Base-by-base conservation (phyloP, 2,113 vertebrate species). In the Brachyhypopomus occidentalis region DNA sequence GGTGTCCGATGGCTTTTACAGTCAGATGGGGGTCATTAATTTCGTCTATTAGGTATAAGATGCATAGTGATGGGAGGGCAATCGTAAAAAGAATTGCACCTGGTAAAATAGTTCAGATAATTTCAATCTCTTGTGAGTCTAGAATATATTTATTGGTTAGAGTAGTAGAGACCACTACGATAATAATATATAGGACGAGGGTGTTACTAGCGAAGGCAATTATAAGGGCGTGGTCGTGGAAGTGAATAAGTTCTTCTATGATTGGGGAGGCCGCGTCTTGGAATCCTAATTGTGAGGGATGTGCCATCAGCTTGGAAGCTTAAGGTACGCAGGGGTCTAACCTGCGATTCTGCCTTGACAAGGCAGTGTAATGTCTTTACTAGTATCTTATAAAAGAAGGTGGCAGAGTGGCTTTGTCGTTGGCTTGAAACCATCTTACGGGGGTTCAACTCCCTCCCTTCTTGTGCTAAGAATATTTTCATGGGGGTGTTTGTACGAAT, bases 401-500 rank as follows among this genome's bases (percentile, higher is more conserved):
- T 86, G 84, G 4, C 84, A 88, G 87, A 88, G 59, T 56, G 86
- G 86, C 71, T 74, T 85, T 88, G 87, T n/a, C 59, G 3, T 22
- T 88, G 82, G 79, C 86, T 88, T 88, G 86, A 88, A 88, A 87
- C 77, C 56, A 84, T 17, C 12, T n/a, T 4, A 87, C 38, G 86
- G 84, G 48, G 87, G 86, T 88, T 88, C 87, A n/a, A 85, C 55
- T 88, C 87, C 87, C 59, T 72, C 82, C 80, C 86, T 88, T 86
- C 86, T 88, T 58, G n/a, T n/a, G n/a, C n/a, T n/a, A n/a, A n/a
- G 86, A 9, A 9, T 1, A 6, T 48, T 48, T 48, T 17, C 55
- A 16, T 30, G 27, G 0, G 62, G 58, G 72, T 1, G 64, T 3
- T 83, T 82, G 85, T 0, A 88, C 76, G 0, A 72, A 88, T 0